Evolutionary conservation across 1,140 invertebrate species (phyloP), one percentile per base, ranked within the genome.

Genomic region (Sesamia nonagrioides): DNA sequence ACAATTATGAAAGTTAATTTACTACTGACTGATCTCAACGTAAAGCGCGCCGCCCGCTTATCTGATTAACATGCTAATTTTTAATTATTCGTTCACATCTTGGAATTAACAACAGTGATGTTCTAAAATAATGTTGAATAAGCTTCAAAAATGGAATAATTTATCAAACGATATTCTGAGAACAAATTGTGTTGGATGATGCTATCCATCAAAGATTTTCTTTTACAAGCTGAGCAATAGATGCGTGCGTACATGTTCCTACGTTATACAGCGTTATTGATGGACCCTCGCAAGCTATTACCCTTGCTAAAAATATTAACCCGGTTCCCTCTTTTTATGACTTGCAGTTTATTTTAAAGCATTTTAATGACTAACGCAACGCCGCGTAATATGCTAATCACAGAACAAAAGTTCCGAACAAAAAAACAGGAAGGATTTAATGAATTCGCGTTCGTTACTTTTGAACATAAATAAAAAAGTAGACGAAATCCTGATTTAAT

Each of bases 191-290:
- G 33, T 76, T 48, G 27, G 54, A 33, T 74, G 73, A 42, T 33
- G 75, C 63, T 66, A 82, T 85, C 80, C 82, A 83, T 83, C 82
- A 83, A 80, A 82, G 73, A 76, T 78, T 83, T 82, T 78, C 54
- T 79, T 77, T 80, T 63, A 58, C 72, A 40, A 69, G 61, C 45
- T 35, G 63, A 56, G 68, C 58, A 71, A 42, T 56, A 72, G 63
- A 60, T 73, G 52, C 11, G 50, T 58, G 71, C 37, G 71, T 60
- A 52, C 54, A 73, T 9, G 69, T 42, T 56, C 17, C 69, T 58
- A 42, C 69, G 69, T 73, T 71, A 71, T 71, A 71, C 33, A 73
- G 61, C 58, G 74, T 84, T 81, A 84, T 84, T 84, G 79, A 84
- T 84, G 80, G 66, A 79, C 71, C 54, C 71, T 73, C 71, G 71